These are phyloP conservation scores for Esperia sulphurella DNA, from an alignment of 2,888 invertebrate species.

Conservation along the genomic window DNA sequence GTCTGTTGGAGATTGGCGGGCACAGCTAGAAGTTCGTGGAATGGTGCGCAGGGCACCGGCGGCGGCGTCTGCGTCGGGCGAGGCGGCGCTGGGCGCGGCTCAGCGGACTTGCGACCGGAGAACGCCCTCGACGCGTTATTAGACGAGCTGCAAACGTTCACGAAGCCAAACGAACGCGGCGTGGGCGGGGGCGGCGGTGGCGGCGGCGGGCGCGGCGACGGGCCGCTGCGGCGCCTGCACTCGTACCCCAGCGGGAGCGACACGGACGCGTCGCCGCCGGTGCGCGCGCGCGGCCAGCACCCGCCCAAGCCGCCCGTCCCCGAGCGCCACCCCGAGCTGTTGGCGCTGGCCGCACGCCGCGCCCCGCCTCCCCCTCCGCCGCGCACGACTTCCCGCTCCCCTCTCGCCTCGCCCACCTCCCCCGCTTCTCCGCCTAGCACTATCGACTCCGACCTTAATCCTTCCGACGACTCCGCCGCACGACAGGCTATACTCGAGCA, in stretches of 20 bases:
- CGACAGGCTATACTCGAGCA: slow-evolving; percentile 90
- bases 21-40: slow-evolving; percentile 60
- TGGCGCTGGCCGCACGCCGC: slow-evolving; percentile 84
- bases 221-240: slow-evolving; percentile 85
- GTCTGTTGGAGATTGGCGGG: slow-evolving; percentile 46
- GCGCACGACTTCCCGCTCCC: slow-evolving; percentile 93
- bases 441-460: slow-evolving; percentile 51
- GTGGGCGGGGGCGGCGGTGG: slow-evolving; percentile 16
- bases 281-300: slow-evolving; percentile 80
- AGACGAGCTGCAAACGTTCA: slow-evolving; percentile 95
- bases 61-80: slow-evolving; percentile 50
- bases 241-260: slow-evolving; percentile 93
- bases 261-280: slow-evolving; percentile 87
- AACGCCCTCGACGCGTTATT: slow-evolving; percentile 98
- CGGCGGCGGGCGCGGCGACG: slow-evolving; percentile 31
- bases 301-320: slow-evolving; percentile 89
- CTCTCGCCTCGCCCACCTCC: slow-evolving; percentile 90
- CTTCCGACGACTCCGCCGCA: slow-evolving; percentile 37
- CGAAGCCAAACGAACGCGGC: slow-evolving; percentile 80
- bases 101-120: slow-evolving; percentile 84
- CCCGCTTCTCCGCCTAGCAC: slow-evolving; percentile 82
- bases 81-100: slow-evolving; percentile 44
- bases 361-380: slow-evolving; percentile 94
- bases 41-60: slow-evolving; percentile 67
- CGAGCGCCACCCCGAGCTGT: slow-evolving; percentile 88